These are phyloP conservation scores for Entosphenus tridentatus DNA, from an alignment of 2,113 vertebrate species.

Conservation along the genomic window DNA sequence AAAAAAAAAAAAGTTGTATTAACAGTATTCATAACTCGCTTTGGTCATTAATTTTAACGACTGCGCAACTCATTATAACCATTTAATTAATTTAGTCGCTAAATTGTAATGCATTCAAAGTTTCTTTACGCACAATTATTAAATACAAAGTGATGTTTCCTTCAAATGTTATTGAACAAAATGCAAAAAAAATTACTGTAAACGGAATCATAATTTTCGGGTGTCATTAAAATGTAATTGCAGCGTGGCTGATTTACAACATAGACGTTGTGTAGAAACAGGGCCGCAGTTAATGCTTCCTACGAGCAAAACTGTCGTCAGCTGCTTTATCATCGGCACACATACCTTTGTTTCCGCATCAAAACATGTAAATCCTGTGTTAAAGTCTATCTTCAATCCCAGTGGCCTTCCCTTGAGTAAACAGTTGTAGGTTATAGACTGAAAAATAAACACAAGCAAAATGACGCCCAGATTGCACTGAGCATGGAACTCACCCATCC, in stretches of 20 bases:
- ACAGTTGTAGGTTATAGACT: neutral
- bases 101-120: neutral
- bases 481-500: too few relatives aligned
- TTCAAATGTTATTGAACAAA: too few relatives aligned
- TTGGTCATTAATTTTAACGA: neutral
- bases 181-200: too few relatives aligned
- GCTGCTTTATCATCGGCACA: neutral
- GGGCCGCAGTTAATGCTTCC: too few relatives aligned
- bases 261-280: too few relatives aligned
- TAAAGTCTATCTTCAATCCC: neutral
- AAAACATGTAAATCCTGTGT: conserved; percentile 1
- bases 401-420: neutral
- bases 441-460: neutral
- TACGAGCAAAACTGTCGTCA: neutral
- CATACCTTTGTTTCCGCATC: conserved; percentile 5
- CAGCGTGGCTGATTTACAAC: too few relatives aligned
- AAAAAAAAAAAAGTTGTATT: neutral
- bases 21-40: neutral
- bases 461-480: too few relatives aligned
- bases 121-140: too few relatives aligned
- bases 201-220: too few relatives aligned
- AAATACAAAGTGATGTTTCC: too few relatives aligned
- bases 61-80: neutral
- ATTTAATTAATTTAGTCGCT: neutral
- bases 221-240: too few relatives aligned